phyloP scores from a whole-genome alignment of 92 coral and sea anemone genomes.

The Heliopora coerulea region DNA sequence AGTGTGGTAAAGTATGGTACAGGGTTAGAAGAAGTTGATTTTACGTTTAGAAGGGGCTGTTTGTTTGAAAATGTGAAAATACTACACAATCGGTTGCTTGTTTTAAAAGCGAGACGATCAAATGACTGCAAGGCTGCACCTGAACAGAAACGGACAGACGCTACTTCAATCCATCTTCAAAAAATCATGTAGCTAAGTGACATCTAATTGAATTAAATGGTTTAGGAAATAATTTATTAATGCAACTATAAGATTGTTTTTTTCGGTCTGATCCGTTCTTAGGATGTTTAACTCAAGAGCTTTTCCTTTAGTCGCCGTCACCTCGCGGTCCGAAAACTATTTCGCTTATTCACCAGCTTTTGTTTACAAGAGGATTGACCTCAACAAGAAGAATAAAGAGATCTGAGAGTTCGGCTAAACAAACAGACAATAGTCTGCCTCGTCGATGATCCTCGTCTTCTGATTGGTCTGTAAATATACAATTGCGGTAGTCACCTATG shows the following conservation, averaged over 20 bases:
- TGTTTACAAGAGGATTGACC: constrained; percentile 7
- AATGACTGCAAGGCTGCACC: too few species aligned
- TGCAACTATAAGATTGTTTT: neutral
- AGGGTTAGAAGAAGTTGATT: too few species aligned
- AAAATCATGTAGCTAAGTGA: constrained; percentile 23
- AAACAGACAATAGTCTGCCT: constrained; percentile 40
- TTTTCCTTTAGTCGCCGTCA: neutral
- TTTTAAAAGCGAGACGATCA: too few species aligned
- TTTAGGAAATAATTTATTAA: constrained; percentile 19
- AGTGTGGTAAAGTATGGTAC: too few species aligned
- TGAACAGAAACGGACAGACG: too few species aligned
- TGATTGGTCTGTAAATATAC: constrained; percentile 12
- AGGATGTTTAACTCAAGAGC: constrained; percentile 29
- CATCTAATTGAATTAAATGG: constrained; percentile 36
- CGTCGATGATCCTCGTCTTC: neutral
- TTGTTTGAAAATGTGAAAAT: too few species aligned
- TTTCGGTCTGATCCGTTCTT: constrained; percentile 30
- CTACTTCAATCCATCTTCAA: too few species aligned
- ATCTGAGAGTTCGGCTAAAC: constrained; percentile 15
- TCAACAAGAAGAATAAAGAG: neutral
- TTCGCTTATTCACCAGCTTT: neutral
- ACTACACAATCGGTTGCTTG: too few species aligned
- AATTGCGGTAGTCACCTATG: constrained; percentile 22
- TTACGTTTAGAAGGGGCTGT: too few species aligned
- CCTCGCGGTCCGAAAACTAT: neutral